These are phyloP conservation scores for Melanotaenia pygmaea DNA, from an alignment of 2,797 vertebrate genomes.

Conservation along the genomic window DNA sequence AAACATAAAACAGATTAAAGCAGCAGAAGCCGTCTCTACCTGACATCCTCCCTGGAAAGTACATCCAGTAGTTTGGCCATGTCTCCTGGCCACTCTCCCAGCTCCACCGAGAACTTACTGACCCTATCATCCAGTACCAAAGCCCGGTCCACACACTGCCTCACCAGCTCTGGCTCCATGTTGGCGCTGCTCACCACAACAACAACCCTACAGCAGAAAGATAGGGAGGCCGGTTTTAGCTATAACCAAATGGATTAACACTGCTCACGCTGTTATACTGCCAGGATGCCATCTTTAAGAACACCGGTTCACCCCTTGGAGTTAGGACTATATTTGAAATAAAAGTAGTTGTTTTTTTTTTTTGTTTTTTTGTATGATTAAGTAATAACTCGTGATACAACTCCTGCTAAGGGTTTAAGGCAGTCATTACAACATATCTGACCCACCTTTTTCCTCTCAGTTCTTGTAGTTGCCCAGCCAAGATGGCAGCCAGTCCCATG, in stretches of 20 bases:
- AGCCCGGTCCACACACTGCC: slow-evolving; percentile 88
- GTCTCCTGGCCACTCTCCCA: slow-evolving; percentile 87
- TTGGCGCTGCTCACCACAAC: slow-evolving; percentile 90
- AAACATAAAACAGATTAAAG: slow-evolving; percentile 3
- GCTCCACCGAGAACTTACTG: slow-evolving; percentile 86
- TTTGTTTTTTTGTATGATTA: neutral
- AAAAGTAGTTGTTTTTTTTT: too few species aligned
- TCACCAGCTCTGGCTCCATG: slow-evolving; percentile 87
- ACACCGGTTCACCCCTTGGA: slow-evolving; percentile 8
- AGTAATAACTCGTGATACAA: neutral
- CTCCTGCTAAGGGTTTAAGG: neutral
- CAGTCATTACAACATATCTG: neutral
- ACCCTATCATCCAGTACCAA: slow-evolving; percentile 88
- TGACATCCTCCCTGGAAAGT: slow-evolving; percentile 88
- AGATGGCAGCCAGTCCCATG: slow-evolving; percentile 88
- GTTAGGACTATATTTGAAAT: neutral
- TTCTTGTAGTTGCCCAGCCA: slow-evolving; percentile 87
- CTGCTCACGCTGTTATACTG: slow-evolving; percentile 5
- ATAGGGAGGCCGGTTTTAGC: slow-evolving; percentile 24
- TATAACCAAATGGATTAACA: slow-evolving; percentile 40
- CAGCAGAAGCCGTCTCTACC: slow-evolving; percentile 73
- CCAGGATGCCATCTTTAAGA: slow-evolving; percentile 24
- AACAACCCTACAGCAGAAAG: slow-evolving; percentile 82
- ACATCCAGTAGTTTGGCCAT: slow-evolving; percentile 89
- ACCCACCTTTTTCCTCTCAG: slow-evolving; percentile 90